These are phyloP conservation scores for Diacarnus erythraeanus DNA, from an alignment of 37 sponge, comb jelly and placozoan species.

Conservation along the genomic window DNA sequence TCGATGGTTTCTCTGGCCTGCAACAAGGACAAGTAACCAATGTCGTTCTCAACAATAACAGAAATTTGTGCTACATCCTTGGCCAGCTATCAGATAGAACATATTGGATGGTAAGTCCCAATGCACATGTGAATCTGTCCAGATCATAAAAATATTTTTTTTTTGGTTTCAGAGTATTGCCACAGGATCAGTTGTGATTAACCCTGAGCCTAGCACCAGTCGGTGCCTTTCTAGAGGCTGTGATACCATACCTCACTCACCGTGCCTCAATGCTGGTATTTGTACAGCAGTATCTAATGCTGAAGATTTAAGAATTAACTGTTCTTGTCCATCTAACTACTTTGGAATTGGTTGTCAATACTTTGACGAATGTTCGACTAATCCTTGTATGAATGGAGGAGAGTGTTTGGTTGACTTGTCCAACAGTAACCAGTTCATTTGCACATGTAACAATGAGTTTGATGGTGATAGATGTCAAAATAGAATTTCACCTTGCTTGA, in stretches of 20 bases:
- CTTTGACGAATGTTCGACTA: slow-evolving; percentile 23
- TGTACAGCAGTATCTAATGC: slow-evolving; percentile 18
- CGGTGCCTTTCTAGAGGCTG: slow-evolving; percentile 2
- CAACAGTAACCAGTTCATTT: slow-evolving; percentile 23
- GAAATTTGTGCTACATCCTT: slow-evolving; percentile 52
- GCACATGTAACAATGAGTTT: slow-evolving; percentile 15
- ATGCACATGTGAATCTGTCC: no score
- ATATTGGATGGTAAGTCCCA: slow-evolving; percentile 65
- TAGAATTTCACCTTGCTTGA: slow-evolving; percentile 18
- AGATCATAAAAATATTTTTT: no score
- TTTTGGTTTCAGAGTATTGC: not conserved
- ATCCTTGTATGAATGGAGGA: slow-evolving; percentile 33
- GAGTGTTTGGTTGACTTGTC: slow-evolving; percentile 10
- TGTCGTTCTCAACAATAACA: slow-evolving; percentile 26
- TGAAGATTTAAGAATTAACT: not conserved
- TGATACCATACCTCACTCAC: not conserved
- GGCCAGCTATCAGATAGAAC: slow-evolving; percentile 11
- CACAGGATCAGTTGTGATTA: slow-evolving; percentile 1
- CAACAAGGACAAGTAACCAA: not conserved
- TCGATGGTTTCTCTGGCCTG: slow-evolving; percentile 63
- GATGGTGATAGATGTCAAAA: slow-evolving; percentile 25
- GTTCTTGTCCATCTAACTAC: slow-evolving; percentile 18
- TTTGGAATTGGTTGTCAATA: slow-evolving; percentile 55
- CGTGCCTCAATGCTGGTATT: slow-evolving; percentile 53
- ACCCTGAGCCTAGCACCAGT: slow-evolving; percentile 14